Conservation (phyloP, 2,797 vertebrate genomes). For the Rhyacichthys aspro region DNA sequence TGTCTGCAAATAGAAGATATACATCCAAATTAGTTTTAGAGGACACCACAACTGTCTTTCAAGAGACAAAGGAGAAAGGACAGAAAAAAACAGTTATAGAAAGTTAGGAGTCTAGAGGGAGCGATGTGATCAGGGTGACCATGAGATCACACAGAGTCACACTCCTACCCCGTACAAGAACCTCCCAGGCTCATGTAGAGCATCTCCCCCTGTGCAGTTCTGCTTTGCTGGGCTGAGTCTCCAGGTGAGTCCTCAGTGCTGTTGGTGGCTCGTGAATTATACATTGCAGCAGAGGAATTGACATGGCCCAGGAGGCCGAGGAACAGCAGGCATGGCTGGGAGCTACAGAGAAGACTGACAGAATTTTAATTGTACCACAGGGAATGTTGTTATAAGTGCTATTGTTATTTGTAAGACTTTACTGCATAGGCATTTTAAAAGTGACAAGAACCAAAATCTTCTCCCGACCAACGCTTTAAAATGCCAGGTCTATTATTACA, state of each 20-base stretch:
- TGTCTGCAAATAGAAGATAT: conserved; percentile 86
- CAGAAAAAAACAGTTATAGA: conserved; percentile 48
- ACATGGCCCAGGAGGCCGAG: conserved; percentile 75
- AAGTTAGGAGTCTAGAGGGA: conserved; percentile 44
- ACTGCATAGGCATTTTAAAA: conserved; percentile 66
- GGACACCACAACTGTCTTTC: conserved; percentile 80
- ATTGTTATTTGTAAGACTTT: conserved; percentile 80
- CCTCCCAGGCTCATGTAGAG: conserved; percentile 52
- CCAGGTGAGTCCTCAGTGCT: conserved; percentile 77
- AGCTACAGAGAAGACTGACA: conserved; percentile 80
- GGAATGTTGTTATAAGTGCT: conserved; percentile 74
- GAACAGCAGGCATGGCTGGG: conserved; percentile 83
- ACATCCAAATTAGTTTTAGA: conserved; percentile 87
- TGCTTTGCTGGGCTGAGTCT: conserved; percentile 72
- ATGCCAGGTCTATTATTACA: conserved; percentile 21
- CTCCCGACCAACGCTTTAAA: conserved; percentile 24
- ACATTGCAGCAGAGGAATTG: conserved; percentile 79
- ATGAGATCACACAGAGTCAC: conserved; percentile 53
- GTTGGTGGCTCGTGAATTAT: conserved; percentile 82
- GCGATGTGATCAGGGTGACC: conserved; percentile 61
- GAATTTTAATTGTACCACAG: conserved; percentile 85
- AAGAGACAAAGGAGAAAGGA: conserved; percentile 69
- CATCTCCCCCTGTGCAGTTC: conserved; percentile 44
- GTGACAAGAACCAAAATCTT: conserved; percentile 49
- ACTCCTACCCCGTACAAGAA: conserved; percentile 57